These are phyloP conservation scores for Cheilosia impressa DNA, from an alignment of 2,888 invertebrate species.

Conservation along the genomic window DNA sequence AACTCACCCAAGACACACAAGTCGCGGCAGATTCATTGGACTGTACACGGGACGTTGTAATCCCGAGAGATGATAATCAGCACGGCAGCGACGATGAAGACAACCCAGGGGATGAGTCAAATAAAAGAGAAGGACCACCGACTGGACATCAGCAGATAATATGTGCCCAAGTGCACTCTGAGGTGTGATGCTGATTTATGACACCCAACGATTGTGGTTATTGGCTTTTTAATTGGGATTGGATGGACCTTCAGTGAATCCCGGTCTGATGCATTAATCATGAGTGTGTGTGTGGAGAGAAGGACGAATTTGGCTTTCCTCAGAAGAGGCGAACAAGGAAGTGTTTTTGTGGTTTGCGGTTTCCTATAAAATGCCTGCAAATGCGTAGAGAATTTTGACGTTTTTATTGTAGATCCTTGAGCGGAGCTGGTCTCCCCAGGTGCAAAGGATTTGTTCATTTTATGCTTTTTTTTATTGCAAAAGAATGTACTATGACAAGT, in stretches of 20 bases:
- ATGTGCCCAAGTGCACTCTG: slow-evolving; percentile 63
- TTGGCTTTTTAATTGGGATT: slow-evolving; percentile 26
- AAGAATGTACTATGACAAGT: slow-evolving; percentile 14
- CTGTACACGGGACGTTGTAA: slow-evolving; percentile 25
- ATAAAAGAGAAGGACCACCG: slow-evolving; percentile 10
- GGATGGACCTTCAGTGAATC: slow-evolving; percentile 13
- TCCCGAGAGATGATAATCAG: slow-evolving; percentile 34
- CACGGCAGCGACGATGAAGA: slow-evolving; percentile 21
- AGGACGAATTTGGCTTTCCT: slow-evolving; percentile 10
- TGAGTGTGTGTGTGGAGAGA: neutral
- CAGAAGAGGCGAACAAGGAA: slow-evolving; percentile 4
- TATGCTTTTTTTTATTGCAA: slow-evolving; percentile 29
- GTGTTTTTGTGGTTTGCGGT: slow-evolving; percentile 39
- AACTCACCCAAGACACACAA: slow-evolving; percentile 51
- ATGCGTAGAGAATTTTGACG: neutral
- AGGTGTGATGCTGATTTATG: slow-evolving; percentile 57
- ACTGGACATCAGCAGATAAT: slow-evolving; percentile 49
- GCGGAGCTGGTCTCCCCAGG: slow-evolving; percentile 48
- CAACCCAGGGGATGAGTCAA: slow-evolving; percentile 6
- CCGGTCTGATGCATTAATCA: slow-evolving; percentile 18
- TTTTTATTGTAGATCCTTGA: slow-evolving; percentile 33
- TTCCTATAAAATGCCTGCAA: slow-evolving; percentile 18
- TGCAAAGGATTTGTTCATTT: slow-evolving; percentile 33
- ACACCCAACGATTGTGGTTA: slow-evolving; percentile 19
- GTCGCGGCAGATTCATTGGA: slow-evolving; percentile 36